Conservation (phyloP, 2,113 vertebrate genomes). For the Chaetodon auriga region DNA sequence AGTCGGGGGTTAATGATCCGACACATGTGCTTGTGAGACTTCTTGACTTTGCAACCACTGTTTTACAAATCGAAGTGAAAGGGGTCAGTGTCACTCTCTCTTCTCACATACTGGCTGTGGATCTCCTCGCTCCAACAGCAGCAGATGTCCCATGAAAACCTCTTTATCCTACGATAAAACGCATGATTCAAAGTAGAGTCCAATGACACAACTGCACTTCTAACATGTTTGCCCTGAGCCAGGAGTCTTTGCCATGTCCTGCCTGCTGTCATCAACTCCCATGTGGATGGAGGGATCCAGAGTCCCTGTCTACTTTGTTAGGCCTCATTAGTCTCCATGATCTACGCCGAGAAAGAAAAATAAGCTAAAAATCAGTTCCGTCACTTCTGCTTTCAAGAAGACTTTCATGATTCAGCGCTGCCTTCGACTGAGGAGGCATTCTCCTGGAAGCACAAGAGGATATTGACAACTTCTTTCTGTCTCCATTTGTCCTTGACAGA, state of each 20-base stretch:
- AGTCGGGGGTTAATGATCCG: neutral
- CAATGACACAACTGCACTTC: constrained; percentile 4
- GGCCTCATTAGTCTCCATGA: neutral
- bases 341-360: neutral
- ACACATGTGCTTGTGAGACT: no score
- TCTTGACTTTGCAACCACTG: neutral
- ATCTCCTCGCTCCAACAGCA: constrained; percentile 5
- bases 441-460: neutral
- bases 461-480: constrained; percentile 47
- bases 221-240: neutral
- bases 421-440: constrained; percentile 6
- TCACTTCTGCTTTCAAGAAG: neutral
- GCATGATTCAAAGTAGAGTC: neutral
- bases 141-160: constrained; percentile 1
- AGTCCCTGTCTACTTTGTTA: constrained; percentile 2
- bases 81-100: neutral
- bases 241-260: constrained; percentile 5
- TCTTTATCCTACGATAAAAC: constrained; percentile 12
- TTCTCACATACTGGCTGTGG: neutral
- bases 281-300: constrained; percentile 6
- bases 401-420: neutral
- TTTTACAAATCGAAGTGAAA: neutral
- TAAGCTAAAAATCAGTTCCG: neutral
- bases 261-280: neutral
- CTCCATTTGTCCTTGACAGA: constrained; percentile 36